Base-by-base conservation (phyloP, 2,888 invertebrate genomes). In the Enchytraeus crypticus region DNA sequence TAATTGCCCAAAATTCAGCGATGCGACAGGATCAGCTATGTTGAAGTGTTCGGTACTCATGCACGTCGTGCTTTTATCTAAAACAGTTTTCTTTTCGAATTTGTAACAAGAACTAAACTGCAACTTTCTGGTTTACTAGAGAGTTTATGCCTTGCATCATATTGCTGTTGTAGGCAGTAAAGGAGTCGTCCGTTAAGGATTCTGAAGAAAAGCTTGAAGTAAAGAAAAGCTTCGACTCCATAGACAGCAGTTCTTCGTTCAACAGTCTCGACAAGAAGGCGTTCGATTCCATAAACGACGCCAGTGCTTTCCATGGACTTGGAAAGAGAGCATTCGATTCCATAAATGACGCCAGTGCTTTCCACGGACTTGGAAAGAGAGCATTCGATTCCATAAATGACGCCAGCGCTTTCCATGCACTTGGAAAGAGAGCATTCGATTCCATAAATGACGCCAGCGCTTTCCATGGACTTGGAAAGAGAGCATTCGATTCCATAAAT, bases 251-350 rank as follows among this genome's bases (percentile, higher is more conserved):
- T 1, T 47, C 57, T 51, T 29, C 33, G 5, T 62, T 62, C 51
- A 56, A 51, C n/a, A 51, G 55, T 23, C 29, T 56, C n/a, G 34
- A 53, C 26, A 62, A 62, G 32, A 62, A 51, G 33, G 18, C 59
- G 3, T 62, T 62, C 29, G 62, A 62, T 43, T 55, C 55, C 21
- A 62, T 62, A 38, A 49, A 49, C 3, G 51, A 59, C 23, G 30
- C 32, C 5, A 51, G 54, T 26, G 55, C 54, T 21, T 62, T 62
- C 49, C 55, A 43, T 51, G 59, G 62, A 5, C 45, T 62, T 2
- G 51, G 56, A 8, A 62, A 62, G 33, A 62, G 53, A 54, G 30
- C 59, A 0, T 62, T 62, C 43, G 62, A 62, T 30, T 55, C 59
- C 0, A 62, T 62, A 38, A 55, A 55, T 30, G 34, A 47, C 21